phyloP scores from a whole-genome alignment of 2,113 vertebrate genomes.

The Mola mola region DNA sequence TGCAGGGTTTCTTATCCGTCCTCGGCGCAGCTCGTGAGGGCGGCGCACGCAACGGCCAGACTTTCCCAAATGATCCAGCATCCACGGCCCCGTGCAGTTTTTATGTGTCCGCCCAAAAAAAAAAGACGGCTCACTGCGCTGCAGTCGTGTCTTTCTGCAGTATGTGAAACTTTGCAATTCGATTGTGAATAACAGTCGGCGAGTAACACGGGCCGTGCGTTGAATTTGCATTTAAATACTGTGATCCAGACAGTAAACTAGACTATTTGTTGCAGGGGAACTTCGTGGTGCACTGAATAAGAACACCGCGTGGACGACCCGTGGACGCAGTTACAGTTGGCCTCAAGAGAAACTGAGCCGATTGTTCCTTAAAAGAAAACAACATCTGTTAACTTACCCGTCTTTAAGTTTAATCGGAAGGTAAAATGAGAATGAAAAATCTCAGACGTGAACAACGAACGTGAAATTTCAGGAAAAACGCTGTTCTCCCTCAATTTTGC shows the following conservation, averaged over 20 bases:
- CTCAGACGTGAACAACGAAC: no score
- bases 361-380: no score
- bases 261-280: neutral
- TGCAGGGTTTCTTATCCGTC: conserved; percentile 52
- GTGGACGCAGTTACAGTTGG: no score
- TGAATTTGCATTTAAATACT: conserved; percentile 47
- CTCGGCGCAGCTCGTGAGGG: conserved; percentile 52
- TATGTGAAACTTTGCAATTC: conserved; percentile 43
- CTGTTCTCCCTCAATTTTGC: no score
- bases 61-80: conserved; percentile 79
- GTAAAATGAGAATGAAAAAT: no score
- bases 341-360: no score
- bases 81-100: conserved; percentile 77
- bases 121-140: conserved; percentile 36
- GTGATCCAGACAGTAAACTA: conserved; percentile 9
- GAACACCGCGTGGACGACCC: no score
- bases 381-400: no score
- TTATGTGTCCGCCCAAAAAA: conserved; percentile 82
- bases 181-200: conserved; percentile 32
- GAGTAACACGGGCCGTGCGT: neutral
- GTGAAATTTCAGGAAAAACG: no score
- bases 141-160: conserved; percentile 21
- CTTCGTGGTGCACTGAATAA: no score
- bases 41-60: conserved; percentile 58
- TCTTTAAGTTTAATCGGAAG: no score